Base-by-base conservation (phyloP, 2,113 vertebrate genomes). In the Oceanites oceanicus region DNA sequence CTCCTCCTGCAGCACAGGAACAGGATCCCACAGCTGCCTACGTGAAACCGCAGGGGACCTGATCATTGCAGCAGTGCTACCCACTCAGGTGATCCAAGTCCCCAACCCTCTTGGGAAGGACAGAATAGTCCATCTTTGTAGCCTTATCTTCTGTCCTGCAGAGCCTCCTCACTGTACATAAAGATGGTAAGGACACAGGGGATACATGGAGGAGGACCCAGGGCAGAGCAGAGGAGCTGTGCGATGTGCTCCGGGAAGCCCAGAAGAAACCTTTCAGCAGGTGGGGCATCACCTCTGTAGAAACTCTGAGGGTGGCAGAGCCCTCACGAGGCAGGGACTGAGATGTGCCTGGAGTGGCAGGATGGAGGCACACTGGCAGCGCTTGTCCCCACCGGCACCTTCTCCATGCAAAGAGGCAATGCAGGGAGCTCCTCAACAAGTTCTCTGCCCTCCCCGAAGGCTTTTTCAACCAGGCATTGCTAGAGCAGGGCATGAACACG, bases 261-360 rank as follows among this genome's bases (percentile, higher is more conserved):
- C 1, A 0, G 26, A 70, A n/a, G 32, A 86, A 80, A 85, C 58
- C 67, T 55, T 58, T 23, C 67, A 58, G 88, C 58, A 73, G 67
- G 59, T 50, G 23, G 79, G 38, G 58, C 34, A 15, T 2, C 15
- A 22, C 53, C 3, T 4, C 58, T 11, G 58, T 34, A 67, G 52
- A 52, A 45, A 63, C 32, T 19, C 52, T 15, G 16, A 49, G 32
- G 26, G 15, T 11, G 36, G 50, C 27, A 85, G 23, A 76, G 58
- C 34, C 14, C 32, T 25, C 0, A 6, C 0, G 1, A 53, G 40
- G 29, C 72, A 77, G 63, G 34, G 67, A 50, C 58, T 11, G 44
- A 66, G 88, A 56, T 0, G 0, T 6, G 17, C 49, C 71, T 58
- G 61, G 32, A 61, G 9, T 0, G 0, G 49, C 44, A 38, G 84